A percentile compares a stretch with the other conserved stretches of the same genome.
Conservation (phyloP, 1,140 invertebrate species). For the Trialeurodes vaporariorum region DNA sequence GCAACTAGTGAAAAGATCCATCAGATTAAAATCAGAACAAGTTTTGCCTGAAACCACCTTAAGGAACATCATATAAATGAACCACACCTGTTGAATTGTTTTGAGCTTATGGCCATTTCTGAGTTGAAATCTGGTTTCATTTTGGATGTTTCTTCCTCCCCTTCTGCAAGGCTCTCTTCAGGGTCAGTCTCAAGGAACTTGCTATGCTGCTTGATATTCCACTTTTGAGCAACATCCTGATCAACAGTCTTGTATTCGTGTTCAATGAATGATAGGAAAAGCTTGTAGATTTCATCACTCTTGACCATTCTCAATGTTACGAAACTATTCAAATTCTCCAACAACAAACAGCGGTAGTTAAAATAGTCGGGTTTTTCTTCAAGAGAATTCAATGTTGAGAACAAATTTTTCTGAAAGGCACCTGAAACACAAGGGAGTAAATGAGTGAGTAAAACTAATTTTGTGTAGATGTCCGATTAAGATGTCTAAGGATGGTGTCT, state of each 20-base stretch:
- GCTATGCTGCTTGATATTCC: not conserved
- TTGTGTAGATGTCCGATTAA: too few relatives aligned
- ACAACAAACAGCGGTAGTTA: conserved; percentile 8
- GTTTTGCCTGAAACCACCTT: too few relatives aligned
- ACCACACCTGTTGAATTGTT: conserved; percentile 15
- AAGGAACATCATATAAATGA: conserved; percentile 2
- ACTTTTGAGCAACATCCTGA: not conserved
- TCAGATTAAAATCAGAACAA: too few relatives aligned
- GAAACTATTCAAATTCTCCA: conserved; percentile 3
- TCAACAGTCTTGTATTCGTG: not conserved
- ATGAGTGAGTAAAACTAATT: too few relatives aligned
- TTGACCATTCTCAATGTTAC: not conserved
- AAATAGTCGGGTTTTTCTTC: conserved; percentile 14
- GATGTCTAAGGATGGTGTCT: too few relatives aligned
- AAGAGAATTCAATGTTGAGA: conserved; percentile 5
- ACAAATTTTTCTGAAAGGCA: conserved; percentile 9
- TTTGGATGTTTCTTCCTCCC: conserved; percentile 24
- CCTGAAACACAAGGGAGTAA: too few relatives aligned
- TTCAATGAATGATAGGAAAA: conserved; percentile 1
- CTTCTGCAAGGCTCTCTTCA: conserved; percentile 23
- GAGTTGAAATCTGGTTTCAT: not conserved
- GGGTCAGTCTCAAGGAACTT: conserved; percentile 14
- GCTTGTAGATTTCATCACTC: not conserved
- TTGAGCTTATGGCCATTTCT: not conserved
- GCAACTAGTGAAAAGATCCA: too few relatives aligned